Base-by-base conservation (phyloP, 2,113 vertebrate species). In the Neotoma lepida region DNA sequence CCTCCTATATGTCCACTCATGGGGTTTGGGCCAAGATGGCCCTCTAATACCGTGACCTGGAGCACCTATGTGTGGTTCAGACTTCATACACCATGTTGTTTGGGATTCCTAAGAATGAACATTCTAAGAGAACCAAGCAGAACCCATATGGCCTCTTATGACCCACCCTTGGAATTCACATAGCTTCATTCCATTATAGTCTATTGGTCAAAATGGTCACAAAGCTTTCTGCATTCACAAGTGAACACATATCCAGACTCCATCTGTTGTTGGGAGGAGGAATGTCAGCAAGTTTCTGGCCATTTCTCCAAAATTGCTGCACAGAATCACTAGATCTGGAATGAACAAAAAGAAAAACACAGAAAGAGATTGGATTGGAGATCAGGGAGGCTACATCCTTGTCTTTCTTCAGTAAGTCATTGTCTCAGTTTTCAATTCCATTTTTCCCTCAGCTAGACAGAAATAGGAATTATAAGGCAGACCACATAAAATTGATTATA, bases 361-460 rank as follows among this genome's bases (percentile, higher is more conserved):
- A 77, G 41, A 94, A 41, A 14, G 46, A 26, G 15, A 33, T 12
- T 30, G 0, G n/a, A 51, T 0, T 70, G 30, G 46, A 12, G 41
- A 73, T 58, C 84, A 89, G 22, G 58, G 44, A 24, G 4, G 22
- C 8, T 20, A 81, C 33, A 20, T 86, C 80, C 35, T 4, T n/a
- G 15, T 66, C 3, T 68, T 58, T 71, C 17, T 63, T 28, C 9
- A 84, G 9, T 44, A 86, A 90, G 26, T 80, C 68, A 44, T n/a
- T 33, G 20, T 71, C 87, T 95, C 1, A 0, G 30, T 74, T 81
- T 88, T 33, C 73, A 92, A 88, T 71, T 86, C 49, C 33, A 64
- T 95, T 84, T 93, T 80, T 95, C 41, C 22, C 22, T 89, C 64
- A 85, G 64, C 44, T 66, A 93, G 66, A 92, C 13, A 39, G 35